Evolutionary conservation across 2,888 invertebrate genomes (phyloP), one percentile per base, ranked within the genome.

Genomic region (Bellardia bayeri): DNA sequence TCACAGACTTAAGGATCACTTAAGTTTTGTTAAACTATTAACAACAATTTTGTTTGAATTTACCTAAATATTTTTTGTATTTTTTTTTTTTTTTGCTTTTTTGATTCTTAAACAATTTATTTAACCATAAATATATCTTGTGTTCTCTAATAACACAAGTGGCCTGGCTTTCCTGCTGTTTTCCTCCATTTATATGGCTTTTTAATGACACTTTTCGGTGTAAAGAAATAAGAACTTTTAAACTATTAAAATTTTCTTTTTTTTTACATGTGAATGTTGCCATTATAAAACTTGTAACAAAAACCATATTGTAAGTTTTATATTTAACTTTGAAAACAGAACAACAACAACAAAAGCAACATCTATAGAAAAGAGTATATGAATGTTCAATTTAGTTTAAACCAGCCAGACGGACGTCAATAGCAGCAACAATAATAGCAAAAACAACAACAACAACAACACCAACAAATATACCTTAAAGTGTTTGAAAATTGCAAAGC

Each of bases 401-500:
- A 56, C 68, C 71, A 79, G 88, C 61, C 85, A 75, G 81, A 78
- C 84, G 58, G 78, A 85, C 85, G 74, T 56, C 74, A 45, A 54
- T 30, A 75, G 63, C 51, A 40, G 63, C 33, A 78, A 78, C 72
- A 69, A 66, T 11, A 16, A 9, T 13, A n/a, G 45, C 23, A 16
- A 23, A 5, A 45, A 13, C 45, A 9, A 1, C 3, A 45, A 9
- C 11, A 45, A 45, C 11, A 45, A 45, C 40, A 40, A 40, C 5
- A 40, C 42, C 51, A 11, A 63, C 51, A 61, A 72, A 74, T 80
- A 88, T 75, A 85, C 85, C 85, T 85, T 82, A 82, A 85, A 87
- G 87, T 87, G 85, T 85, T 82, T 79, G 58, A 40, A 63, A 82
- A 87, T 68, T 82, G 82, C 82, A 79, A 78, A 82, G 87, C 81